These are phyloP conservation scores for Gadopsis bispinosus DNA, from an alignment of 2,797 vertebrate genomes.

Conservation along the genomic window DNA sequence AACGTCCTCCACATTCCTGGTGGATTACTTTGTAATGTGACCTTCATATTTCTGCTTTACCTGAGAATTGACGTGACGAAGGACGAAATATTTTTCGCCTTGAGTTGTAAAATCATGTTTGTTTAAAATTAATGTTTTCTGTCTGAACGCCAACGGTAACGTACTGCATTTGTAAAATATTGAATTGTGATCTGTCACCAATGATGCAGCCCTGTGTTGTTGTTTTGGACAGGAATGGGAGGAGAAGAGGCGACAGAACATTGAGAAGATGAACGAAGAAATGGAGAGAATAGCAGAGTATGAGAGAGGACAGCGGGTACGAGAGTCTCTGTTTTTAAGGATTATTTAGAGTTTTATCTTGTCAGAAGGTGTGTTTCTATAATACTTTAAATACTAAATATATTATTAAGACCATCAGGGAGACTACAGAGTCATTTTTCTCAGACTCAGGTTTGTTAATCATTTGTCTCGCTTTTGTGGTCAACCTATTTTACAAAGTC, in stretches of 20 bases:
- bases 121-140: background rate
- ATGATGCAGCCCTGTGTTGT: background rate
- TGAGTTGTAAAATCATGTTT: background rate
- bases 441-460: conserved; percentile 3
- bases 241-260: conserved; percentile 92
- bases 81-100: background rate
- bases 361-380: background rate
- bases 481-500: background rate
- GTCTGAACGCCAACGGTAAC: background rate
- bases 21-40: background rate
- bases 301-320: conserved; percentile 90
- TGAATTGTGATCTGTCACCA: background rate
- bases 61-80: background rate
- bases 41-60: background rate
- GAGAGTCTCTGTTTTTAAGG: conserved; percentile 24
- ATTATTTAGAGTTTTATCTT: background rate
- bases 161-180: conserved; percentile 6
- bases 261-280: conserved; percentile 96
- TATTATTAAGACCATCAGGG: background rate
- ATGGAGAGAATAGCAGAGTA: conserved; percentile 96
- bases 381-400: background rate
- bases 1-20: background rate
- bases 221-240: conserved; percentile 89
- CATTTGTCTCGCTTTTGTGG: background rate
- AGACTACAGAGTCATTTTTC: background rate